Evolutionary conservation across 2,888 invertebrate species (phyloP).

Genomic region (Drosophila histrio): DNA sequence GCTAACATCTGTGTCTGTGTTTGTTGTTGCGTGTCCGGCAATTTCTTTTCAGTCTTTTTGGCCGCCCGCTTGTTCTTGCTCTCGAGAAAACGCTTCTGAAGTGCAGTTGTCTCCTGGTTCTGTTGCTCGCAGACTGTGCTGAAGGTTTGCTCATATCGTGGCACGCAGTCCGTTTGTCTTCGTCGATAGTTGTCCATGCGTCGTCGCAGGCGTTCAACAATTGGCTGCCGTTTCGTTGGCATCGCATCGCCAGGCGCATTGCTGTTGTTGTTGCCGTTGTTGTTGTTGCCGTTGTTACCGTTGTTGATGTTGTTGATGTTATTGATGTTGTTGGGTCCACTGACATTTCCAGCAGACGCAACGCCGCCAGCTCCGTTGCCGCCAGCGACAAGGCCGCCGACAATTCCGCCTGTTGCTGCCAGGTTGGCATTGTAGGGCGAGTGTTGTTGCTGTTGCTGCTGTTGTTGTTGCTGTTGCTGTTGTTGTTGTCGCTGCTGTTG

Average conservation of each 20-base stretch:
- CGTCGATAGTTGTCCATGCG: slow-evolving; percentile 94
- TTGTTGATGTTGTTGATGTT: slow-evolving; percentile 35
- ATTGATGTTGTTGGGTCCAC: slow-evolving; percentile 28
- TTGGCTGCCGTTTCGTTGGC: slow-evolving; percentile 92
- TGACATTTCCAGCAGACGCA: slow-evolving; percentile 64
- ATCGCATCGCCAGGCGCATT: slow-evolving; percentile 86
- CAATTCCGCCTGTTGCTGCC: slow-evolving; percentile 73
- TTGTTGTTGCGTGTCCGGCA: slow-evolving; percentile 79
- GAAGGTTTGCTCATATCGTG: slow-evolving; percentile 94
- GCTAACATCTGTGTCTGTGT: slow-evolving; percentile 81
- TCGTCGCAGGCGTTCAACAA: slow-evolving; percentile 93
- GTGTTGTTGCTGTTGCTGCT: slow-evolving; percentile 67
- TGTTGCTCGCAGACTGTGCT: slow-evolving; percentile 95
- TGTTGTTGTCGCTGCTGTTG: slow-evolving; percentile 60
- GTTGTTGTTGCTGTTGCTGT: slow-evolving; percentile 43
- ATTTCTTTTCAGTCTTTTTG: slow-evolving; percentile 91
- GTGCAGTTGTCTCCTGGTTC: slow-evolving; percentile 93
- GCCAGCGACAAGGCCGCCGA: slow-evolving; percentile 80
- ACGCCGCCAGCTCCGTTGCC: slow-evolving; percentile 80
- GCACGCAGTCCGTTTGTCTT: slow-evolving; percentile 93
- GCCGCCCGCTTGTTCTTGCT: slow-evolving; percentile 94
- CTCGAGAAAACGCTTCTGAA: slow-evolving; percentile 95
- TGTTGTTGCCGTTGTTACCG: slow-evolving; percentile 40
- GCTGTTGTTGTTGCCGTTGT: slow-evolving; percentile 9
- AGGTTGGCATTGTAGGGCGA: slow-evolving; percentile 78